Conservation (phyloP, 2,888 invertebrate species). For the Meloe dianella region DNA sequence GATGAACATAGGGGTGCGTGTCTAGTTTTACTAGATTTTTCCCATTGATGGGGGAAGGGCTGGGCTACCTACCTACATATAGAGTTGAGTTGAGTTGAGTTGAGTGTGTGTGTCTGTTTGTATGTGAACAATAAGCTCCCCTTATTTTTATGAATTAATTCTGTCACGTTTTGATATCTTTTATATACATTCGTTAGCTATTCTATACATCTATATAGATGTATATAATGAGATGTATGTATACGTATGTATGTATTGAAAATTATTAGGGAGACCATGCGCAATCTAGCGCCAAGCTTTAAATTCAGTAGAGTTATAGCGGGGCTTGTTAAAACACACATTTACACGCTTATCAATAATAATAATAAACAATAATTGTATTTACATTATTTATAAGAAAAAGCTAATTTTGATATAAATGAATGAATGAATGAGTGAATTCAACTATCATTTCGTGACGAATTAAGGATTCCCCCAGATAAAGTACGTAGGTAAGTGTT, state of each 20-base stretch:
- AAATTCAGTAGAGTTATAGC: constrained; percentile 32
- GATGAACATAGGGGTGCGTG: constrained; percentile 17
- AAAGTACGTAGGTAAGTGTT: no score
- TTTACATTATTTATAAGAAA: no score
- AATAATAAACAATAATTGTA: background rate
- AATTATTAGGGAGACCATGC: constrained; percentile 35
- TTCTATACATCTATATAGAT: constrained; percentile 9
- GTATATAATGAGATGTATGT: background rate
- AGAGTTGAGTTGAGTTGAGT: no score
- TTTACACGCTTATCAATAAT: background rate
- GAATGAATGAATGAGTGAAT: no score
- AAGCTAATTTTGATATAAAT: no score
- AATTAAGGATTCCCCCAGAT: no score
- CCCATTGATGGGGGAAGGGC: no score
- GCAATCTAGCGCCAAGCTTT: constrained; percentile 37
- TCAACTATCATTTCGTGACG: no score
- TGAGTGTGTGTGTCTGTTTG: no score
- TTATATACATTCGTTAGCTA: background rate
- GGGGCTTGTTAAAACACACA: constrained; percentile 24
- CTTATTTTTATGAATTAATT: constrained; percentile 27
- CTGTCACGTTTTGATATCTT: constrained; percentile 22
- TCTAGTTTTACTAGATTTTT: constrained; percentile 25
- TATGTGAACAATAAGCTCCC: constrained; percentile 18
- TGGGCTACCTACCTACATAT: background rate
- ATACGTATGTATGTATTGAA: constrained; percentile 4